Conservation (phyloP, 2,797 vertebrate genomes). For the Graptemys geographica region DNA sequence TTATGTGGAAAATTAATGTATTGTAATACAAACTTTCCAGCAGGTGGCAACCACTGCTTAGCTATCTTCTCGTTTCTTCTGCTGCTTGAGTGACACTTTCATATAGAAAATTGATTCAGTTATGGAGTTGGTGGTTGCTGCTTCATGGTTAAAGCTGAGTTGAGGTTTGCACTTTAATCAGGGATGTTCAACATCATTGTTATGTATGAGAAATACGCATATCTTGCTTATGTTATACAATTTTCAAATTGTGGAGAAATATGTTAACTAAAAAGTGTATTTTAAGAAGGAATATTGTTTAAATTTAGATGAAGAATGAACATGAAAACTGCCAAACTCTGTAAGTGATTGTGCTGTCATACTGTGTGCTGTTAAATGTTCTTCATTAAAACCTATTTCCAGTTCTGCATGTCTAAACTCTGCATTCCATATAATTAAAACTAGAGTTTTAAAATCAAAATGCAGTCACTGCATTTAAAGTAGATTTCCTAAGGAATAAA, state of each 20-base stretch:
- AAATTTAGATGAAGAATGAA: neutral
- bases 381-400: neutral
- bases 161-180: accelerated
- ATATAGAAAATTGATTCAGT: neutral
- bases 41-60: conserved; percentile 45
- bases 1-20: neutral
- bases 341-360: neutral
- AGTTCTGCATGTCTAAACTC: neutral
- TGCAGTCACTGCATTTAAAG: neutral
- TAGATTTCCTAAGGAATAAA: conserved; percentile 9
- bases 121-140: neutral
- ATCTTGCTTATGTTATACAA: neutral
- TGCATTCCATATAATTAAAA: neutral
- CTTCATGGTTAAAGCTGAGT: neutral
- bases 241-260: neutral
- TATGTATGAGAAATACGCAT: accelerated
- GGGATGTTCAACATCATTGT: accelerated
- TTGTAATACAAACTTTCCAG: neutral
- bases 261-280: accelerated
- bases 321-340: neutral
- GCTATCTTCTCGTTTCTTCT: neutral
- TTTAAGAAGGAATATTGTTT: neutral
- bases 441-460: neutral
- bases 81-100: accelerated
- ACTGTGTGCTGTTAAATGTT: neutral